phyloP scores from a whole-genome alignment of 37 sponge, comb jelly and placozoan species.

The Axinella damicornis region DNA sequence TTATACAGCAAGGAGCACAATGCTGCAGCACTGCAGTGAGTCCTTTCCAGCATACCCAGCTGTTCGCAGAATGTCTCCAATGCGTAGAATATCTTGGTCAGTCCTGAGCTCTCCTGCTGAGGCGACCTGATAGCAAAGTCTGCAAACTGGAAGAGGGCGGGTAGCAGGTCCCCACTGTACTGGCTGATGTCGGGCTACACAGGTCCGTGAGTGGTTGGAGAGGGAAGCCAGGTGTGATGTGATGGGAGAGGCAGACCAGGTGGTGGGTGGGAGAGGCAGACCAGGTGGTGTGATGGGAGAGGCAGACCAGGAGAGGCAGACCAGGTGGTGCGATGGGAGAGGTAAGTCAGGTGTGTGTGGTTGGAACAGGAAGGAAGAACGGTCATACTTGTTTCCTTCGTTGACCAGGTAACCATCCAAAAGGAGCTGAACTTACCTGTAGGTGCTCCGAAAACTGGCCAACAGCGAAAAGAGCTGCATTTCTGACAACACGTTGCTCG shows the following conservation, averaged over 20 bases:
- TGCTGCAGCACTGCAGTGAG: no score
- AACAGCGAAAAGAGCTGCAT: slow-evolving; percentile 95
- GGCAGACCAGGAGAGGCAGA: no score
- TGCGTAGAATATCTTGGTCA: slow-evolving; percentile 94
- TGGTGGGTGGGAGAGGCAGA: no score
- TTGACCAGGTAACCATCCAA: no score
- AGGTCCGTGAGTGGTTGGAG: no score
- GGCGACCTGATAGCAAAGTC: slow-evolving; percentile 31
- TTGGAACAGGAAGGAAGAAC: background rate
- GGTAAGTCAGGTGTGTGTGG: background rate
- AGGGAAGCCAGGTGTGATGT: no score
- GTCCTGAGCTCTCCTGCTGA: slow-evolving; percentile 30
- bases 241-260: no score
- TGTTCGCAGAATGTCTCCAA: slow-evolving; percentile 94
- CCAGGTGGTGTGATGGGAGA: no score
- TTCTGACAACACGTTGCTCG: slow-evolving; percentile 74
- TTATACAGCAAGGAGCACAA: no score
- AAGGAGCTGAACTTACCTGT: slow-evolving; percentile 56
- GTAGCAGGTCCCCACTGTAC: slow-evolving; percentile 73
- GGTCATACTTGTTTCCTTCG: background rate
- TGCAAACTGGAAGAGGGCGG: slow-evolving; percentile 78
- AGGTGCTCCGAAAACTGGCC: slow-evolving; percentile 97
- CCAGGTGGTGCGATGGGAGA: no score
- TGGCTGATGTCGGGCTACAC: slow-evolving; percentile 78
- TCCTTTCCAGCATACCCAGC: slow-evolving; percentile 58